These are phyloP conservation scores for Alligator mississippiensis DNA, from an alignment of 2,113 vertebrate species.

Conservation along the genomic window DNA sequence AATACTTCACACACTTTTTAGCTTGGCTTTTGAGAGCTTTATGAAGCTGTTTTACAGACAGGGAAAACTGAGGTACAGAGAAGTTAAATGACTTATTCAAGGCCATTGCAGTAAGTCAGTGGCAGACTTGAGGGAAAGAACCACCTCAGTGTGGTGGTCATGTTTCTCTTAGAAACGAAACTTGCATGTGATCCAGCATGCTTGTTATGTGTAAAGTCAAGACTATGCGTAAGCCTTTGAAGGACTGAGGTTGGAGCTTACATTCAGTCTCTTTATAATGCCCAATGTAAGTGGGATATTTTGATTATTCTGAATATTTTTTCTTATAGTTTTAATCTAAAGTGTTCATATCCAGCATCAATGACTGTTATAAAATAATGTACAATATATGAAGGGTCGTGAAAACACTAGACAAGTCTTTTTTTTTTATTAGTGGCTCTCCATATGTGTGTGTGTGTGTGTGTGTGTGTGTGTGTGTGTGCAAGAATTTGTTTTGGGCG, in stretches of 20 bases:
- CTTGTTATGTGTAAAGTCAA: neutral
- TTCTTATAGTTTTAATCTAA: neutral
- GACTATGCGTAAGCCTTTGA: fast-evolving
- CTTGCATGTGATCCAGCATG: fast-evolving
- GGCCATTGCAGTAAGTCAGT: neutral
- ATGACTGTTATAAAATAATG: neutral
- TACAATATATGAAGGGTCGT: neutral
- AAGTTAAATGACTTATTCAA: neutral
- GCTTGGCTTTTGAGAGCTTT: neutral
- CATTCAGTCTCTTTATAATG: neutral
- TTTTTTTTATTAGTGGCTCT: neutral
- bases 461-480: too few species aligned
- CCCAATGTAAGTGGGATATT: neutral
- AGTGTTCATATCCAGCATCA: neutral
- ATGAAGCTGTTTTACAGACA: neutral
- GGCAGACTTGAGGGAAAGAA: neutral
- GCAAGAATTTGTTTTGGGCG: neutral
- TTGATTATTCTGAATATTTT: neutral
- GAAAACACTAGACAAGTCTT: neutral
- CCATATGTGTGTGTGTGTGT: too few species aligned
- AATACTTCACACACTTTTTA: neutral
- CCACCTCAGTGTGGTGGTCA: neutral
- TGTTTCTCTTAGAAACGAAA: neutral
- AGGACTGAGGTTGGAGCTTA: neutral
- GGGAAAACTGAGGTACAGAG: neutral